Percentiles rank a stretch among this genome's conserved stretches.
These are phyloP conservation scores for Globia sparganii DNA, from an alignment of 2,888 invertebrate genomes.

Conservation along the genomic window DNA sequence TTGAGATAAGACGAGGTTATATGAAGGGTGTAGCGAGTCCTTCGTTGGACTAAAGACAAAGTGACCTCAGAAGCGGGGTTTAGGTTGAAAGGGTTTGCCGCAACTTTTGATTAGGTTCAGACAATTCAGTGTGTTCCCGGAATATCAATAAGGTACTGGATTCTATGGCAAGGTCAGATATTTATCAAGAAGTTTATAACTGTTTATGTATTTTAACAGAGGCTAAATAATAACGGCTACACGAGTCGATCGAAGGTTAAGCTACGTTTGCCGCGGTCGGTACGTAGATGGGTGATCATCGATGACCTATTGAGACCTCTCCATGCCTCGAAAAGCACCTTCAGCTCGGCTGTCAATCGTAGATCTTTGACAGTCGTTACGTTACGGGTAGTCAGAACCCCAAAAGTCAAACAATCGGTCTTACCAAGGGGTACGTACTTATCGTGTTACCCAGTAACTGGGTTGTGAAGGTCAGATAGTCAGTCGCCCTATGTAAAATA, in stretches of 20 bases:
- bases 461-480: no score
- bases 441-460: no score
- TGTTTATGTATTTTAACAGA: background rate
- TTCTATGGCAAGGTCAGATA: background rate
- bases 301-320: background rate
- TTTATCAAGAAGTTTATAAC: background rate
- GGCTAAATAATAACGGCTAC: background rate
- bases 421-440: no score
- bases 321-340: no score
- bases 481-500: no score
- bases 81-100: constrained; percentile 28
- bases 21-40: constrained; percentile 34
- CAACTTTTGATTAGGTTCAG: constrained; percentile 46
- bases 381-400: background rate
- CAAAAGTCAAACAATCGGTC: background rate
- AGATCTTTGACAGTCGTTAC: background rate
- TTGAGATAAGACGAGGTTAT: constrained; percentile 52
- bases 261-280: background rate
- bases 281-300: background rate
- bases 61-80: constrained; percentile 35
- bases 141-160: constrained; percentile 29
- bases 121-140: constrained; percentile 20
- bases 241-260: background rate
- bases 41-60: constrained; percentile 48
- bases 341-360: no score